Base-by-base conservation (phyloP, 2,113 vertebrate species). In the Ornithorhynchus anatinus region DNA sequence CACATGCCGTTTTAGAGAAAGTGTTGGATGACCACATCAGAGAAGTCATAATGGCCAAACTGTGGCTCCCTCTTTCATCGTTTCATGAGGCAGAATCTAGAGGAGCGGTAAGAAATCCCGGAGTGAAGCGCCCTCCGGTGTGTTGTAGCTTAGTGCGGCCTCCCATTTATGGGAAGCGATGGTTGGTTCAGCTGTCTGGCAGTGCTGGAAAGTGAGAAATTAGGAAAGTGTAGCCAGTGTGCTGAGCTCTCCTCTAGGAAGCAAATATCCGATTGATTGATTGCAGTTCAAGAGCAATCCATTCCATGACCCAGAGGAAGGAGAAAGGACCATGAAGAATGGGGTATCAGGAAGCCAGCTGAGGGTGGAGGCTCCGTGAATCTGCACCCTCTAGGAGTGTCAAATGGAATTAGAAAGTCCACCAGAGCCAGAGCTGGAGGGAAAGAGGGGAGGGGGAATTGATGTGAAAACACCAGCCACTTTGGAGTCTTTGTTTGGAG, bases 201-300 rank as follows among this genome's bases (percentile, higher is more conserved):
- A 81, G 78, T 79, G 63, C 77, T 68, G 84, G 73, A 80, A 85
- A 85, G 39, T 75, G 23, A 53, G 37, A 69, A 51, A n/a, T n/a
- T n/a, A n/a, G n/a, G 35, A 33, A 62, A 59, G 29, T 57, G 4
- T 16, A 47, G 22, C 44, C 65, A 59, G 45, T 60, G 63, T 33
- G 36, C 56, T 50, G 40, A 84, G 52, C 7, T 0, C 31, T 53
- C 38, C 53, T 16, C 59, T 84, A 67, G 69, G 66, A 74, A 81
- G 73, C 44, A 60, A 33, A 27, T 1, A n/a, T n/a, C n/a, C n/a
- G n/a, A 37, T 56, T 29, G 20, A 73, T 63, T 75, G 58, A 62
- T 75, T 60, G 3, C 66, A 47, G 61, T 65, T 72, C 22, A 32
- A 37, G 43, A 54, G 22, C 33, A 57, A 14, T 53, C 65, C 67